Base-by-base conservation (phyloP, 2,797 vertebrate genomes). In the Sylvia borin region DNA sequence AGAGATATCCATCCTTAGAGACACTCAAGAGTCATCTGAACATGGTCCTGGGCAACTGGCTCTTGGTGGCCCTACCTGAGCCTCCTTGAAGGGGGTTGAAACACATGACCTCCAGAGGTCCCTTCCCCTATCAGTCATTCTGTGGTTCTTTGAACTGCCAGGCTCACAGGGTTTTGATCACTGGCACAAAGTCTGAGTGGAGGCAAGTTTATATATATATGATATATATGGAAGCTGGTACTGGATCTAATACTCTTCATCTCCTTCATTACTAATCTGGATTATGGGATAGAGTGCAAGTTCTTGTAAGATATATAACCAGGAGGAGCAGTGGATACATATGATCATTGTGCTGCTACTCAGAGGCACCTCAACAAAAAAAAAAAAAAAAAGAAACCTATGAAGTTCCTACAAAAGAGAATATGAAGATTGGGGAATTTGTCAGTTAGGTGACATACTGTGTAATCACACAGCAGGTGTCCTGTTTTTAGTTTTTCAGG, bases 41-140 rank as follows among this genome's bases (percentile, higher is more conserved):
- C 1, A 0, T 13, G 13, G 9, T 45, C 45, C n/a, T 45, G 32
- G 32, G 36, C 22, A 80, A 7, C 16, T 11, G 7, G 47, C 22
- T 53, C 24, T 53, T 60, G 47, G 62, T 68, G 54, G 19, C 57
- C 38, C 27, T 83, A 20, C 31, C 3, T 47, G 36, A 73, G 22
- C 26, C 38, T 15, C 7, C 13, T 51, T n/a, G 29, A 81, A 6
- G 4, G 7, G 6, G 2, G 1, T n/a, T 74, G 29, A 26, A 71
- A 9, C 5, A 43, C 21, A 11, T 31, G 31, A 22, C 8, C 11
- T 66, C 21, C 38, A 78, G 34, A 82, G 19, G 11, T 48, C 12
- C 14, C 11, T 78, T 71, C 16, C 18, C 29, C 16, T 32, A 10
- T 58, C 66, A 82, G 12, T 47, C 7, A 8, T 75, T 57, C 32